Percentiles rank a stretch among this genome's conserved stretches.
phyloP scores from a whole-genome alignment of 2,113 vertebrate genomes.

The Lepus europaeus region DNA sequence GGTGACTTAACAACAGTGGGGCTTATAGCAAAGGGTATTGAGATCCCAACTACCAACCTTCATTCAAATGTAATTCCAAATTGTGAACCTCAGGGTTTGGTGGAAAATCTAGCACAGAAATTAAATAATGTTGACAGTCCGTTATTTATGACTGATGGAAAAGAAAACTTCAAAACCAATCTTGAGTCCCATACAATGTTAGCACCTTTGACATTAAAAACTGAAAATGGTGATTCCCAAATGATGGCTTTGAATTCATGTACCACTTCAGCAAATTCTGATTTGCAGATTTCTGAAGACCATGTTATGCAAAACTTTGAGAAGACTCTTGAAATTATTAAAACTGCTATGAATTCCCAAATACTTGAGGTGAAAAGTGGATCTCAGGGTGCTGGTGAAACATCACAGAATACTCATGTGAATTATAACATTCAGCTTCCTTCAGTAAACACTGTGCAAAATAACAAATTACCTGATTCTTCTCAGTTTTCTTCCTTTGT shows the following conservation, averaged over 20 bases:
- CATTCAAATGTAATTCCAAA: conserved; percentile 86
- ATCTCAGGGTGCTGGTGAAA: conserved; percentile 80
- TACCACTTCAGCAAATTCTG: conserved; percentile 73
- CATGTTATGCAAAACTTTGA: conserved; percentile 89
- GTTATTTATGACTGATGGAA: conserved; percentile 91
- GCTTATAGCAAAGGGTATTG: conserved; percentile 84
- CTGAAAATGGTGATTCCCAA: conserved; percentile 89
- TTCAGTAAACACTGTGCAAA: conserved; percentile 75
- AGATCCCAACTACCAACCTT: conserved; percentile 82
- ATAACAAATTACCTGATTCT: conserved; percentile 70
- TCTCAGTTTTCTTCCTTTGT: conserved; percentile 73
- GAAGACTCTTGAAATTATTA: conserved; percentile 90
- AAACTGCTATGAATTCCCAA: conserved; percentile 89
- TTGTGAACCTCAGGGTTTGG: conserved; percentile 87
- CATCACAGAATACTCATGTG: conserved; percentile 84
- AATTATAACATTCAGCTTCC: conserved; percentile 79
- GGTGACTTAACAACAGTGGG: conserved; percentile 82
- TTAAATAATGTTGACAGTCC: conserved; percentile 92
- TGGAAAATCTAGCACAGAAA: conserved; percentile 89
- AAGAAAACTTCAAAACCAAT: conserved; percentile 89
- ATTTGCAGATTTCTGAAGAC: conserved; percentile 86
- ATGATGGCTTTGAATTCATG: conserved; percentile 86
- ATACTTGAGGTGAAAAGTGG: conserved; percentile 88
- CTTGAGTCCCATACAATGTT: conserved; percentile 81
- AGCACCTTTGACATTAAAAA: conserved; percentile 86